Evolutionary conservation across 2,113 vertebrate genomes (phyloP), one percentile per base, ranked within the genome.

Genomic region (Gobiocypris rarus): DNA sequence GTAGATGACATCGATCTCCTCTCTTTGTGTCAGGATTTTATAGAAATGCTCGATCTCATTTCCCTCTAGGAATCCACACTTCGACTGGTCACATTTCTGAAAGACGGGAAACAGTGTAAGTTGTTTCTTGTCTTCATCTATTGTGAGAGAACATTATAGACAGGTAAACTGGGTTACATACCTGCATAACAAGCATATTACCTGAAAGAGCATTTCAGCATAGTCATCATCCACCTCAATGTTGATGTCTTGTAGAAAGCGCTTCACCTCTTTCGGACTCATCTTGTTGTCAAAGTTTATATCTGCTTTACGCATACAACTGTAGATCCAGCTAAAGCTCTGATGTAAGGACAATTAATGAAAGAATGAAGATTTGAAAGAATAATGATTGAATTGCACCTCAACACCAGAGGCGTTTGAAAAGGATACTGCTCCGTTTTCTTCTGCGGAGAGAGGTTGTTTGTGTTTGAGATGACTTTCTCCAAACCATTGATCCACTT

Each of bases 371-470:
- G 17, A 28, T 17, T 56, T 54, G 19, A 54, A 50, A 71, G 14
- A 71, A 81, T 0, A 31, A 34, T 34, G 1, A 17, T 54, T 56
- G 1, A 82, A 9, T 26, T 10, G 14, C 13, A 82, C 17, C 17
- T 67, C 4, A 22, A 41, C 7, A 7, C 34, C 56, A n/a, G 31
- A 77, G 3, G 52, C 0, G 11, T 59, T 59, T 31, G 61, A 83
- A 52, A 93, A 98, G 96, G 97, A 99, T 99, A 98, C 98, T 99
- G 98, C 87, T 96, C 96, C 1, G 95, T 93, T 87, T 96, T 97
- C 91, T 97, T 92, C 69, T 91, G 94, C 80, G 86, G 88, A 91
- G 85, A 95, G 91, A 98, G 96, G 88, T 94, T 92, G 84, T 90
- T 95, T 0, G 93, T 89, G 88, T 91, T 95, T 73, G 91, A 87